phyloP scores from a whole-genome alignment of 2,797 vertebrate genomes.

The Holocentrus rufus region DNA sequence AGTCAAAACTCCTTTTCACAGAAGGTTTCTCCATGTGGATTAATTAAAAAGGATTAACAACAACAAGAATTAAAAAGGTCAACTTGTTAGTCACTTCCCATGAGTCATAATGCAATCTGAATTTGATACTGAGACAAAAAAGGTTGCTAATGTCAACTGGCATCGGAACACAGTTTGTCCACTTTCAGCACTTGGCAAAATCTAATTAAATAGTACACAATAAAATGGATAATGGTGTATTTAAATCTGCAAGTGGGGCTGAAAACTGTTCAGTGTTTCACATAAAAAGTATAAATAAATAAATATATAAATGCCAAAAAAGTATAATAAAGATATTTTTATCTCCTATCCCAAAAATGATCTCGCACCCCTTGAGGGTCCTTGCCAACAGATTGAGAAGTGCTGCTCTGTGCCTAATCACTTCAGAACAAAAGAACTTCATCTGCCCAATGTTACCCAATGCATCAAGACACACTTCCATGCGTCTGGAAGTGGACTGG shows the following conservation, averaged over 20 bases:
- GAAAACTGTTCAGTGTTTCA: neutral
- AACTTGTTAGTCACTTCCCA: too few relatives aligned
- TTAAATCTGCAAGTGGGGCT: neutral
- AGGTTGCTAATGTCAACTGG: neutral
- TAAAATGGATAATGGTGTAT: neutral
- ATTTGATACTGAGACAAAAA: too few relatives aligned
- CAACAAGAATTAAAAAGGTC: too few relatives aligned
- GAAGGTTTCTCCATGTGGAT: neutral
- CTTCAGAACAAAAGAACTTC: slow-evolving; percentile 1
- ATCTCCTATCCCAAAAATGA: neutral
- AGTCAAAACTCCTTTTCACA: slow-evolving; percentile 1
- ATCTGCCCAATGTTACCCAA: slow-evolving; percentile 51
- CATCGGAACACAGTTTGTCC: neutral
- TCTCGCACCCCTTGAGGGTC: neutral
- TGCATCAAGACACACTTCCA: slow-evolving; percentile 33
- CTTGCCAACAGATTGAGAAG: neutral
- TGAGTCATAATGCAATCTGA: neutral
- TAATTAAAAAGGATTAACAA: neutral
- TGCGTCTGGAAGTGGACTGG: slow-evolving; percentile 36
- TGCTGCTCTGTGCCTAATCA: slow-evolving; percentile 19
- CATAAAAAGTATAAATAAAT: too few relatives aligned
- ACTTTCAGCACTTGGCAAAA: neutral
- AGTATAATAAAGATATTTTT: neutral
- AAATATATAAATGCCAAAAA: too few relatives aligned
- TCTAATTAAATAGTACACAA: neutral